Evolutionary conservation across 2,888 invertebrate species (phyloP), one percentile per base, ranked within the genome.

Genomic region (Melipona beecheii): DNA sequence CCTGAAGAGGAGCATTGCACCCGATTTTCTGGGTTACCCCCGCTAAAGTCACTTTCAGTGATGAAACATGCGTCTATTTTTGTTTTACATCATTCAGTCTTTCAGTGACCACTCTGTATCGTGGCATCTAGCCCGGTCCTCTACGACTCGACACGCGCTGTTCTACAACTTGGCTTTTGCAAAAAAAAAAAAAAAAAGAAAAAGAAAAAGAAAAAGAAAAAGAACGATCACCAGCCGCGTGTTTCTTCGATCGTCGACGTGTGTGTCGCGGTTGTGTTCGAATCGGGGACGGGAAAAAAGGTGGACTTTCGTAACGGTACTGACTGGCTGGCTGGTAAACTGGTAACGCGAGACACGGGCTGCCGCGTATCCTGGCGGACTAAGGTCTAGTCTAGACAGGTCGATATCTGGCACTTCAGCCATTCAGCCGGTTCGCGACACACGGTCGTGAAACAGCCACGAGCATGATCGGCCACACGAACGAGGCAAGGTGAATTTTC

Each of bases 331-430:
- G 43, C 43, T 43, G 9, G 43, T 43, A 43, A 43, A 56, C 73
- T 60, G 77, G 79, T 80, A 82, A 73, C 80, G 72, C 78, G 56
- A 24, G 56, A 24, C 19, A 50, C 50, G 15, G 60, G 69, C 73
- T 75, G 73, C 72, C 81, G 83, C 4, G 65, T 21, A 21, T 64
- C 85, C 84, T 87, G 86, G 89, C 91, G 87, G 90, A 90, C 87
- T 90, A 89, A 90, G 87, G 92, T 31, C 88, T 90, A 83, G 91
- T 93, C 92, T 92, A 92, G 93, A 91, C 92, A 88, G 92, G 93
- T 93, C 93, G 93, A 93, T 93, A 93, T 91, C 90, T 89, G 91
- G 89, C 90, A 90, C 90, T 88, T 91, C 87, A 87, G 84, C 81
- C 72, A 84, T 79, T 75, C 81, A 79, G 77, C 13, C 54, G 71